These are phyloP conservation scores for Harpegnathos saltator DNA, from an alignment of 1,140 invertebrate species.

Conservation along the genomic window DNA sequence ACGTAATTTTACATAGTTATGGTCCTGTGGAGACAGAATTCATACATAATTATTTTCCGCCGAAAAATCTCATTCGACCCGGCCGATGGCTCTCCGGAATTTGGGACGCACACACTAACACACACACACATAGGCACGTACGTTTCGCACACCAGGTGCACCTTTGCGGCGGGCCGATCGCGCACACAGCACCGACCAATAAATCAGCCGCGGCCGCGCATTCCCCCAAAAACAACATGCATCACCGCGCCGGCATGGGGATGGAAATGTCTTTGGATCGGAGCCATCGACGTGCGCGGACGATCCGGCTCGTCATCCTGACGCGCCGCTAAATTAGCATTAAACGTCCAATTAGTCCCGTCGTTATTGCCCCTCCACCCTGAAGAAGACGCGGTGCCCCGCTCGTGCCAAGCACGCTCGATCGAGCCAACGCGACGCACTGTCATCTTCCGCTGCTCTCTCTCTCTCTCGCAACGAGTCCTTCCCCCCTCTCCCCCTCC, in stretches of 20 bases:
- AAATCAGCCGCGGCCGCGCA: conserved; percentile 11
- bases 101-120: neutral
- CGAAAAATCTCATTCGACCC: conserved; percentile 14
- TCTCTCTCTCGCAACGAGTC: neutral
- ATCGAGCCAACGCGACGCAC: no score
- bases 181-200: neutral
- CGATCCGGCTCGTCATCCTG: neutral
- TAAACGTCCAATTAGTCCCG: conserved; percentile 6
- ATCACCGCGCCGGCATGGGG: neutral
- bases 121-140: neutral
- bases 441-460: no score
- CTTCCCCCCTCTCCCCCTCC: neutral
- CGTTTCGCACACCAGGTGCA: conserved; percentile 4
- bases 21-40: no score
- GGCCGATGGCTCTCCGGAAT: neutral
- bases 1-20: no score
- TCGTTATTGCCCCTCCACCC: no score
- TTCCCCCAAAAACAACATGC: conserved; percentile 34
- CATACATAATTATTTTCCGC: no score
- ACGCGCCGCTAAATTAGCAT: conserved; percentile 14
- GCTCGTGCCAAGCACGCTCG: no score
- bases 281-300: neutral
- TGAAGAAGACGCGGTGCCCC: no score
- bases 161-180: neutral
- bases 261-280: conserved; percentile 27